Percentiles rank a stretch among this genome's conserved stretches.
These are phyloP conservation scores for Apantesis nais DNA, from an alignment of 2,888 invertebrate genomes.

Conservation along the genomic window DNA sequence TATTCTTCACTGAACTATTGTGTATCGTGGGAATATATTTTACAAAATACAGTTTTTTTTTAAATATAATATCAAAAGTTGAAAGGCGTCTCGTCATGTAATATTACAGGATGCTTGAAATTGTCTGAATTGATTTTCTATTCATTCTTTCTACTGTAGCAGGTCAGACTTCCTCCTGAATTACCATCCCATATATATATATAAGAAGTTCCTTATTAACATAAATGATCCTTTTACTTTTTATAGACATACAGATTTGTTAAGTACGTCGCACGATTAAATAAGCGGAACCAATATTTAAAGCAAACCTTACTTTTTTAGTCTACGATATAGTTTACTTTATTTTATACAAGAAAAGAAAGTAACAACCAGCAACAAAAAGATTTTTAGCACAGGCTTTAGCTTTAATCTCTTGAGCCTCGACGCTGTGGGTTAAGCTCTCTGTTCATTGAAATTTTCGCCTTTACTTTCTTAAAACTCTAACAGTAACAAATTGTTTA, in stretches of 20 bases:
- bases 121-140: too few relatives aligned
- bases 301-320: neutral
- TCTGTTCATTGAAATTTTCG: neutral
- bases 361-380: neutral
- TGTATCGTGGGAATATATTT: neutral
- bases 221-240: too few relatives aligned
- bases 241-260: too few relatives aligned
- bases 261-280: too few relatives aligned
- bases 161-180: too few relatives aligned
- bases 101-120: too few relatives aligned
- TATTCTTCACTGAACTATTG: neutral
- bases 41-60: neutral
- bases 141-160: too few relatives aligned
- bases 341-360: neutral
- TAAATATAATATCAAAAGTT: too few relatives aligned
- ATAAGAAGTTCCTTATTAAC: too few relatives aligned
- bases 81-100: too few relatives aligned
- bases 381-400: neutral
- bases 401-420: neutral
- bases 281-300: neutral
- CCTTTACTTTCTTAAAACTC: neutral
- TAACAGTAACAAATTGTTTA: neutral
- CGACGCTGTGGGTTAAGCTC: neutral
- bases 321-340: neutral
- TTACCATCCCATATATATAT: too few relatives aligned